These are phyloP conservation scores for Hydroisotoma schaefferi DNA, from an alignment of 2,888 invertebrate species.

Conservation along the genomic window DNA sequence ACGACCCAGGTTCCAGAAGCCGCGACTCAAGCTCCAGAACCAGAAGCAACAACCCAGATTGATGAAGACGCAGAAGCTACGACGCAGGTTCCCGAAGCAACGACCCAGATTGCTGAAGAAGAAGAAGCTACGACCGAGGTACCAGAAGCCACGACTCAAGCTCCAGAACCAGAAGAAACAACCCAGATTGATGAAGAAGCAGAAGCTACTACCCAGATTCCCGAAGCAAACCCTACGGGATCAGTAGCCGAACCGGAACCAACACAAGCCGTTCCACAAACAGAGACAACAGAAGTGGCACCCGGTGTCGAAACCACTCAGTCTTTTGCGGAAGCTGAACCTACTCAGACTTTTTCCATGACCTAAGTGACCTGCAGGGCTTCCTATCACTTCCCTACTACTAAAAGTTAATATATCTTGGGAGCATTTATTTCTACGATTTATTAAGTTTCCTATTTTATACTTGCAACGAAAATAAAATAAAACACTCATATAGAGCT, in stretches of 20 bases:
- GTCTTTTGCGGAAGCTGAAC: no score
- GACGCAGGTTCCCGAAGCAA: no score
- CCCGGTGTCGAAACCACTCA: slow-evolving; percentile 1
- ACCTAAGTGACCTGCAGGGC: no score
- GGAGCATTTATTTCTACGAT: no score
- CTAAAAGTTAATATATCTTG: no score
- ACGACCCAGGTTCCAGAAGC: no score
- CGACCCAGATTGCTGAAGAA: not conserved
- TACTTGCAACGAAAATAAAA: no score
- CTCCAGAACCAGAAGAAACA: not conserved
- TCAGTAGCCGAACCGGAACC: not conserved
- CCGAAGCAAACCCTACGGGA: no score
- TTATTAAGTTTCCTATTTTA: no score
- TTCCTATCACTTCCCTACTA: no score
- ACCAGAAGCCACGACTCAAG: not conserved
- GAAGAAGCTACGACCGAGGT: not conserved
- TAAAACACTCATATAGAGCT: no score
- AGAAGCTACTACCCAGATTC: not conserved
- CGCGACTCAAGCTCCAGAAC: slow-evolving; percentile 1
- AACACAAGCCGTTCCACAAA: not conserved
- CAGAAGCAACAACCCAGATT: not conserved
- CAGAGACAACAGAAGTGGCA: not conserved
- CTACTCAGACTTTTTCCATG: no score
- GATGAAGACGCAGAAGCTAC: not conserved
- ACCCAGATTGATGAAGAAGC: not conserved